phyloP scores from a whole-genome alignment of 2,797 vertebrate species.

The Epinephelus malabaricus region DNA sequence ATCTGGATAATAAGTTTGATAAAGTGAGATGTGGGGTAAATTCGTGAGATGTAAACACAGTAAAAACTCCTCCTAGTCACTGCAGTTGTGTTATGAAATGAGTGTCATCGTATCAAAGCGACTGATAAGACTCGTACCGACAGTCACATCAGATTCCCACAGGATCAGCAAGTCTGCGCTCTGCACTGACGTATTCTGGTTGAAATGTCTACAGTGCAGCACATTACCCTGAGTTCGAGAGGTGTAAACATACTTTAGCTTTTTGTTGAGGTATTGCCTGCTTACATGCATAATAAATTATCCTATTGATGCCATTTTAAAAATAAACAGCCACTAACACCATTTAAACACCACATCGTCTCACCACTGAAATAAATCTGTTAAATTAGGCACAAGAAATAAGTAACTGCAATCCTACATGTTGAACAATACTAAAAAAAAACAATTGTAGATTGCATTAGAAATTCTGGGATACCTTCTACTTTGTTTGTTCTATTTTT shows the following conservation, averaged over 20 bases:
- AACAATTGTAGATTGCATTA: too few relatives aligned
- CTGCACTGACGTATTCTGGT: neutral
- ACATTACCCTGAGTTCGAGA: constrained; percentile 75
- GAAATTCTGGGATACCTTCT: neutral
- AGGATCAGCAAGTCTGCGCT: constrained; percentile 14
- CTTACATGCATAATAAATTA: neutral
- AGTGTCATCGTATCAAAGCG: constrained; percentile 6
- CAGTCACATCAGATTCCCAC: constrained; percentile 18
- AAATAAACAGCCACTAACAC: constrained; percentile 47
- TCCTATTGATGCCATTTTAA: constrained; percentile 46
- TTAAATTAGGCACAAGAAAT: neutral
- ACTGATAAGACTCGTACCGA: constrained; percentile 24
- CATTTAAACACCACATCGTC: neutral
- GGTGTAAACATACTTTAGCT: constrained; percentile 46
- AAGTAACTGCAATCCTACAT: neutral
- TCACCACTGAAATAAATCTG: neutral
- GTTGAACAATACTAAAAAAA: neutral
- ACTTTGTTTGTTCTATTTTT: neutral
- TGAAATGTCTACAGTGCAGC: constrained; percentile 1
- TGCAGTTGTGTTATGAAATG: constrained; percentile 13
- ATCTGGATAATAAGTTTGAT: constrained; percentile 13
- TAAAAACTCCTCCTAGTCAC: constrained; percentile 7
- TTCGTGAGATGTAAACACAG: neutral
- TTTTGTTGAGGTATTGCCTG: constrained; percentile 67
- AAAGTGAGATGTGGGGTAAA: constrained; percentile 3